These are phyloP conservation scores for Agrochola macilenta DNA, from an alignment of 2,888 invertebrate genomes.

Conservation along the genomic window DNA sequence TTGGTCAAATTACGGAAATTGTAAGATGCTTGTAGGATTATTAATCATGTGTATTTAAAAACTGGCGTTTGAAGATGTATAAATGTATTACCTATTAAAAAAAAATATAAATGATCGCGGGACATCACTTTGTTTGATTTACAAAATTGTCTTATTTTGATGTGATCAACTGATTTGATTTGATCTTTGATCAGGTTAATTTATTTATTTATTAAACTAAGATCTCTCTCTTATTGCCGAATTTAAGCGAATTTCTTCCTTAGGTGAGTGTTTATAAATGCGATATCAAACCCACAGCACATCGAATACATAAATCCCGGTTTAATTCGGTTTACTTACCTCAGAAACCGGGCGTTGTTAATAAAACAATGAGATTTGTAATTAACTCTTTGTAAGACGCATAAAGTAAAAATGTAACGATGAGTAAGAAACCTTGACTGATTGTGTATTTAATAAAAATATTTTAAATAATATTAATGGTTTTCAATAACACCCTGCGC, in stretches of 20 bases:
- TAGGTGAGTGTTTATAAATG: neutral
- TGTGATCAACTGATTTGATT: neutral
- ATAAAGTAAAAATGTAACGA: constrained; percentile 57
- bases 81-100: constrained; percentile 18
- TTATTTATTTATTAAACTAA: neutral
- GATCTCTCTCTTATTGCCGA: neutral
- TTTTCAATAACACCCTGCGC: neutral
- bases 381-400: constrained; percentile 34
- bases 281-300: neutral
- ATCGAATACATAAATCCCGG: neutral
- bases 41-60: neutral
- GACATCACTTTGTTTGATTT: constrained; percentile 15
- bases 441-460: constrained; percentile 67
- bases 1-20: constrained; percentile 21
- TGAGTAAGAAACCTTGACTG: constrained; percentile 66
- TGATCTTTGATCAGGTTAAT: neutral
- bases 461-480: constrained; percentile 58
- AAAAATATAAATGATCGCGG: constrained; percentile 3
- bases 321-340: too few relatives aligned
- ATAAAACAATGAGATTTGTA: constrained; percentile 27
- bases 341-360: neutral
- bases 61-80: neutral
- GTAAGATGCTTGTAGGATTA: constrained; percentile 16
- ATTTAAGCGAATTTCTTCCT: neutral
- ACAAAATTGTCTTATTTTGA: neutral